Evolutionary conservation across 1,140 invertebrate genomes (phyloP).

Genomic region (Caerostris extrusa): DNA sequence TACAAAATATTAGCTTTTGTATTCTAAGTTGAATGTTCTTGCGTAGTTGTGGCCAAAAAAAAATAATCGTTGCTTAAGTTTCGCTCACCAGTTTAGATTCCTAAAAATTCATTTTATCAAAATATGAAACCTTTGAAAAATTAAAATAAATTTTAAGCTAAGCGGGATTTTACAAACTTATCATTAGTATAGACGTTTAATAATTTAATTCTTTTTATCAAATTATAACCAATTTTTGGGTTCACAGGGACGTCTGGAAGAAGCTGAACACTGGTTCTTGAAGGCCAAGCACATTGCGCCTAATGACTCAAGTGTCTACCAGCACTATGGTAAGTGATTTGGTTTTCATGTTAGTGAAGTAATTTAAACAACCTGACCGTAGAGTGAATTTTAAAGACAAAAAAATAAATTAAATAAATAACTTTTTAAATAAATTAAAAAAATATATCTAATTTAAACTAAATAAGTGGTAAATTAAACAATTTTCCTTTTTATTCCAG

Average conservation of each 20-base stretch:
- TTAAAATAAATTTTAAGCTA: too few relatives aligned
- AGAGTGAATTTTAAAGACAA: too few relatives aligned
- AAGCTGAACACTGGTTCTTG: constrained; percentile 95
- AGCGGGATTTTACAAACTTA: too few relatives aligned
- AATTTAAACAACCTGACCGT: too few relatives aligned
- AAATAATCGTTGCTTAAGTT: too few relatives aligned
- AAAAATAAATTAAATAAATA: neutral
- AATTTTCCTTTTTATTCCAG: constrained; percentile 83
- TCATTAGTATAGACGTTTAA: too few relatives aligned
- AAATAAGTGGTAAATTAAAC: neutral
- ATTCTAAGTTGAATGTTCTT: too few relatives aligned
- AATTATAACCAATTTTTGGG: constrained; percentile 82
- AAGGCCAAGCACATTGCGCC: constrained; percentile 91
- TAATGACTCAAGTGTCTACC: constrained; percentile 89
- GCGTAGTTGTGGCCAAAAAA: too few relatives aligned
- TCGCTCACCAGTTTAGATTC: too few relatives aligned
- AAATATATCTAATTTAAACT: neutral
- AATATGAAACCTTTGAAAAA: too few relatives aligned
- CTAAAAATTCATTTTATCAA: too few relatives aligned
- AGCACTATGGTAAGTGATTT: constrained; percentile 85
- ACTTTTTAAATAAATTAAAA: neutral
- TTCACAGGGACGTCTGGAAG: constrained; percentile 88
- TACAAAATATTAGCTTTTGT: too few relatives aligned
- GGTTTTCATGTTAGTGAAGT: neutral
- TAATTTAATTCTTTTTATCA: neutral